These are phyloP conservation scores for Macrobrachium rosenbergii DNA, from an alignment of 1,140 invertebrate genomes.

Conservation along the genomic window DNA sequence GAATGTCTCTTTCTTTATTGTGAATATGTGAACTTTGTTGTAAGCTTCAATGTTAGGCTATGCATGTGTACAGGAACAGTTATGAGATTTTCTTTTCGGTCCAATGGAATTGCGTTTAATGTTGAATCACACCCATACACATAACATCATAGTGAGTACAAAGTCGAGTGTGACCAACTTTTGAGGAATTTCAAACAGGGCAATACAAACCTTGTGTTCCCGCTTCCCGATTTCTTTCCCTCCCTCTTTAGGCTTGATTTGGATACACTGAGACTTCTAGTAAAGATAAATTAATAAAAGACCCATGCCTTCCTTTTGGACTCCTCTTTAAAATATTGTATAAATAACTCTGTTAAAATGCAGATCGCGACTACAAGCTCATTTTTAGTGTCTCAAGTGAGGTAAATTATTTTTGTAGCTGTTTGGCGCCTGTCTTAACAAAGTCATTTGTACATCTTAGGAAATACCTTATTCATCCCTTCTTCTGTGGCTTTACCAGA, in stretches of 20 bases:
- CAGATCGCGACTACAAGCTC: constrained; percentile 10
- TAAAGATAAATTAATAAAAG: too few species aligned
- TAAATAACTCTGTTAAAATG: constrained; percentile 17
- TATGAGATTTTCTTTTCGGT: not conserved
- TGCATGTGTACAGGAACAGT: constrained; percentile 17
- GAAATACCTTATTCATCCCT: constrained; percentile 31
- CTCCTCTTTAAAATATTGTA: not conserved
- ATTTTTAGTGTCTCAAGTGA: constrained; percentile 7
- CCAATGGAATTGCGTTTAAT: constrained; percentile 7
- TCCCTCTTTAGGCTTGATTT: too few species aligned
- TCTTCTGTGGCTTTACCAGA: constrained; percentile 43
- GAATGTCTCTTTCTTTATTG: constrained; percentile 41
- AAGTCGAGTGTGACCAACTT: constrained; percentile 19
- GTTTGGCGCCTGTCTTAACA: constrained; percentile 21
- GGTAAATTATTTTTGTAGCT: constrained; percentile 26
- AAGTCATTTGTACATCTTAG: constrained; percentile 36
- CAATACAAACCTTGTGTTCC: too few species aligned
- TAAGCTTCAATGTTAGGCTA: constrained; percentile 50
- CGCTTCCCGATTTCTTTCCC: too few species aligned
- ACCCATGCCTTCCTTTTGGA: not conserved
- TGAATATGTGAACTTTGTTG: constrained; percentile 46
- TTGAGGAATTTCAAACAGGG: not conserved
- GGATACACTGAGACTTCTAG: too few species aligned
- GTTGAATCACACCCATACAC: constrained; percentile 16
- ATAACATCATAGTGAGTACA: constrained; percentile 51